Percentiles rank a stretch among this genome's conserved stretches.
phyloP scores from a whole-genome alignment of 2,797 vertebrate species.

The Enteromius thamalakanensis region DNA sequence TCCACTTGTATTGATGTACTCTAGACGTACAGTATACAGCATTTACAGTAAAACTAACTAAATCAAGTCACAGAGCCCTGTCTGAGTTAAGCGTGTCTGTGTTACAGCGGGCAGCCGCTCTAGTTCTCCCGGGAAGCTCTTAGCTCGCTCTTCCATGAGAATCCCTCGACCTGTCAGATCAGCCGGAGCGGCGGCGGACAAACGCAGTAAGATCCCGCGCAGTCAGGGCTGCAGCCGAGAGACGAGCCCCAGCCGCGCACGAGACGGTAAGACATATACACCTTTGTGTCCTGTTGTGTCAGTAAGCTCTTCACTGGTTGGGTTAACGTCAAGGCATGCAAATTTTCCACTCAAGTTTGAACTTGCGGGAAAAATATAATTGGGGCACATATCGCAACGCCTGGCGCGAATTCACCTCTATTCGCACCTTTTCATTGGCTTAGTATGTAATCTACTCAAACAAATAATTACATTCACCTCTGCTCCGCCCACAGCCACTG shows the following conservation, averaged over 20 bases:
- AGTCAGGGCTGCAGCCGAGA: slow-evolving; percentile 97
- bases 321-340: too few relatives aligned
- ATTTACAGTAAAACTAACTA: not conserved
- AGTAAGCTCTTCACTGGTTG: too few relatives aligned
- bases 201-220: slow-evolving; percentile 86
- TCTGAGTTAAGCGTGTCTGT: not conserved
- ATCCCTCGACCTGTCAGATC: slow-evolving; percentile 80
- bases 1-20: not conserved
- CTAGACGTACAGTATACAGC: not conserved
- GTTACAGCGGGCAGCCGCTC: slow-evolving; percentile 91
- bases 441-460: too few relatives aligned
- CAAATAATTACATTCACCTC: too few relatives aligned
- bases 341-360: too few relatives aligned
- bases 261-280: slow-evolving; percentile 78
- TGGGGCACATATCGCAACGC: too few relatives aligned
- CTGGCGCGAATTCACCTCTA: too few relatives aligned
- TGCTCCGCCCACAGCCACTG: not conserved
- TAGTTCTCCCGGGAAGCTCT: slow-evolving; percentile 89
- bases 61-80: too few relatives aligned
- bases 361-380: too few relatives aligned
- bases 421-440: too few relatives aligned
- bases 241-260: slow-evolving; percentile 89
- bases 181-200: slow-evolving; percentile 78
- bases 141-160: slow-evolving; percentile 83
- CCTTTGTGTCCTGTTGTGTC: too few relatives aligned